A percentile compares a stretch with the other conserved stretches of the same genome.
Conservation (phyloP, 2,888 invertebrate genomes). For the Drosophila subsilvestris region DNA sequence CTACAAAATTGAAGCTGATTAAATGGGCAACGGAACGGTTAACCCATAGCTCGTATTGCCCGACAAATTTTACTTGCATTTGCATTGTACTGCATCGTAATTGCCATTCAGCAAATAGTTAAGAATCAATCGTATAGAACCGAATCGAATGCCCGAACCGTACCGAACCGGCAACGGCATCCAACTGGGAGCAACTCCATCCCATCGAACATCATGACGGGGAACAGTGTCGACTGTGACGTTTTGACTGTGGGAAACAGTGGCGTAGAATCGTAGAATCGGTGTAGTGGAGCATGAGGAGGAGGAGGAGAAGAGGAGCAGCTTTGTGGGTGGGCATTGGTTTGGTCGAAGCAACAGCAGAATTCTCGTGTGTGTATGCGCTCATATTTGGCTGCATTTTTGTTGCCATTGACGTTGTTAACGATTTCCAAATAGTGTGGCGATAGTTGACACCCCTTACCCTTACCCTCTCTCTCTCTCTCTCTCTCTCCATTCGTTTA, state of each 20-base stretch:
- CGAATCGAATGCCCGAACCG: constrained; percentile 7
- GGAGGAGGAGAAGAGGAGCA: neutral
- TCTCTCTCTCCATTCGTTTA: too few species aligned
- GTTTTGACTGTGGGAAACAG: neutral
- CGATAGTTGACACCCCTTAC: constrained; percentile 22
- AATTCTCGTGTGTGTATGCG: too few species aligned
- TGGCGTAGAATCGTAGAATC: neutral
- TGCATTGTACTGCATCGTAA: too few species aligned
- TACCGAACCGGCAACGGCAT: neutral
- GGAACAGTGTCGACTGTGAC: neutral
- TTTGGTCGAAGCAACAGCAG: constrained; percentile 5
- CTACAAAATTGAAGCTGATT: neutral
- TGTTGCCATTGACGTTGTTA: constrained; percentile 68
- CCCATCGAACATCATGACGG: neutral
- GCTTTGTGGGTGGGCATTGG: too few species aligned
- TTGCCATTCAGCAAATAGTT: neutral
- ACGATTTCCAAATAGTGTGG: constrained; percentile 67
- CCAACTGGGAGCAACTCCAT: constrained; percentile 1
- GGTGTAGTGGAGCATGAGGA: neutral
- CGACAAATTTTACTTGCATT: too few species aligned
- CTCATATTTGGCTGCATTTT: constrained; percentile 17
- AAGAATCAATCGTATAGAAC: neutral
- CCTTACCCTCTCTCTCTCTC: too few species aligned
- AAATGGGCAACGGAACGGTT: neutral
- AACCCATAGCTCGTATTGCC: too few species aligned